Evolutionary conservation across 92 coral and sea anemone genomes (phyloP).

Genomic region (Zoanthus gigantus): DNA sequence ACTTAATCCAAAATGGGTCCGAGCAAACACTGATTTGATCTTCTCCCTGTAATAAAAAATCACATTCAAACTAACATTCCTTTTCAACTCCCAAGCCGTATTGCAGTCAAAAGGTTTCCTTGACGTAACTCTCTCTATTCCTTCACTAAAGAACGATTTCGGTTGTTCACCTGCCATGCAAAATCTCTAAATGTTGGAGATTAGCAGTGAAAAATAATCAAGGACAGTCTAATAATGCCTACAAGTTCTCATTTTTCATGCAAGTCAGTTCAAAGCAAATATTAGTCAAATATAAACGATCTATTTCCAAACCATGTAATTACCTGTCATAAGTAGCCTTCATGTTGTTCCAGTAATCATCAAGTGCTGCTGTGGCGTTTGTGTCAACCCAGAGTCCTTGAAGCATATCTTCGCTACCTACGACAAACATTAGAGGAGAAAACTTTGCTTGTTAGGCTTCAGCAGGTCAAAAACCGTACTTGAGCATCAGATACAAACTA

Average conservation of each 20-base stretch:
- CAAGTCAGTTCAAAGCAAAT: background rate
- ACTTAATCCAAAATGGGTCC: constrained; percentile 76
- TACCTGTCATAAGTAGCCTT: constrained; percentile 14
- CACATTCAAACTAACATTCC: background rate
- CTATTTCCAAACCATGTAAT: background rate
- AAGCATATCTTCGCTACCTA: constrained; percentile 75
- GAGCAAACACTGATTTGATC: constrained; percentile 75
- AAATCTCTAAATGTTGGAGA: no score
- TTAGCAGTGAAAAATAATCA: no score
- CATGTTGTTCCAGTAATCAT: constrained; percentile 35
- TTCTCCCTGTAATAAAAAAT: constrained; percentile 19
- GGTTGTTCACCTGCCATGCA: no score
- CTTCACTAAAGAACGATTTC: no score
- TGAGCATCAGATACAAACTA: background rate
- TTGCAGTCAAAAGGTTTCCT: no score
- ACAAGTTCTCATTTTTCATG: background rate
- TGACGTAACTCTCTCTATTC: no score
- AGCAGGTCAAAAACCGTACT: background rate
- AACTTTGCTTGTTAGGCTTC: background rate
- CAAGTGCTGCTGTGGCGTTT: constrained; percentile 54
- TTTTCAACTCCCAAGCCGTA: no score
- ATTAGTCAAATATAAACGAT: background rate
- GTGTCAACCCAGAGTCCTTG: constrained; percentile 76
- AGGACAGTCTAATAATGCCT: no score
- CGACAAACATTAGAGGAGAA: no score